Conservation (phyloP, 2,113 vertebrate genomes). For the Mellivora capensis region DNA sequence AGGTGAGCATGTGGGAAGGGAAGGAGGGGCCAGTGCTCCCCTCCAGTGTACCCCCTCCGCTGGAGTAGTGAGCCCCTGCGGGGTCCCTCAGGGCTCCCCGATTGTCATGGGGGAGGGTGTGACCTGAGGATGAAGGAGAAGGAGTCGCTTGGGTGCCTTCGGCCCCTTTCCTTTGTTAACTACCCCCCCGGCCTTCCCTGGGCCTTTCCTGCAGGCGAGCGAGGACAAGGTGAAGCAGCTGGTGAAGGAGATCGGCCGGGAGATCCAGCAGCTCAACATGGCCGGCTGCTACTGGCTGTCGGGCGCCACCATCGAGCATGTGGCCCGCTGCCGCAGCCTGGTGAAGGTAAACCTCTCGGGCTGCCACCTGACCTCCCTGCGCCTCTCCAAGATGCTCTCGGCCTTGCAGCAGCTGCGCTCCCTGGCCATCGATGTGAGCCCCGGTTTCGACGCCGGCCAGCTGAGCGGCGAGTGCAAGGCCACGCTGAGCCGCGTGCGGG, state of each 20-base stretch:
- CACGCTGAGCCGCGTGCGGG: constrained; percentile 88
- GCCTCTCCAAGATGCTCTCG: constrained; percentile 92
- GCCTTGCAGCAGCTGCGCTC: constrained; percentile 87
- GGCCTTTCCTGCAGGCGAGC: constrained; percentile 82
- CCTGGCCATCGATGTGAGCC: constrained; percentile 91
- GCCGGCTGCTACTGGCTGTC: constrained; percentile 96
- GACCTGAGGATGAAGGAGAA: fast-evolving
- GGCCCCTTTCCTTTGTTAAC: background rate
- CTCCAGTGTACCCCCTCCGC: background rate
- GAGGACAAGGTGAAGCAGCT: constrained; percentile 87
- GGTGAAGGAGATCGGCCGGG: constrained; percentile 85
- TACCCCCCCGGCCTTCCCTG: background rate
- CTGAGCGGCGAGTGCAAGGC: constrained; percentile 92
- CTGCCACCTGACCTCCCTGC: constrained; percentile 90
- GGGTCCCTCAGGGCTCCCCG: background rate
- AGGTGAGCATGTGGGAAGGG: background rate
- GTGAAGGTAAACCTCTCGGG: constrained; percentile 92
- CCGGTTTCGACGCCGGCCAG: constrained; percentile 89
- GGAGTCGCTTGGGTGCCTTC: background rate
- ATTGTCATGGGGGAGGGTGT: fast-evolving
- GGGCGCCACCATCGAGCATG: constrained; percentile 85
- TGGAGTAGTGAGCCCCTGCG: fast-evolving
- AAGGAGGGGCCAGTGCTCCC: background rate
- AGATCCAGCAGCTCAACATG: constrained; percentile 91
- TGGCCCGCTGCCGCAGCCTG: constrained; percentile 89